Evolutionary conservation across 2,113 vertebrate genomes (phyloP).

Genomic region (Pollimyrus isidori): DNA sequence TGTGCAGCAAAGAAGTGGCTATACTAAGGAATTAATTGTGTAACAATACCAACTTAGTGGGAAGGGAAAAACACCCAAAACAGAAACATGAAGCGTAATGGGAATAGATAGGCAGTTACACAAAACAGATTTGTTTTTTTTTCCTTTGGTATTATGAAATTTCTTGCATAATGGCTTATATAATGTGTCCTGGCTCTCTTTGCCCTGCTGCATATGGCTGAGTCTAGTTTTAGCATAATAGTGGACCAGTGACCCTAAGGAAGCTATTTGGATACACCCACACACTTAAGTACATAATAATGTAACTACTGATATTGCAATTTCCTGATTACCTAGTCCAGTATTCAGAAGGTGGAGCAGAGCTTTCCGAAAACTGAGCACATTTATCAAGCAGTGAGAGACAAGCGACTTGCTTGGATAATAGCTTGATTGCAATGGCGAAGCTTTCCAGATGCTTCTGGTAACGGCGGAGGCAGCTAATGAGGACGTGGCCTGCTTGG

Average conservation of each 20-base stretch:
- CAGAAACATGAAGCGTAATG: not conserved
- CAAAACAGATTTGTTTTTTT: not conserved
- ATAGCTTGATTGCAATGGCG: not conserved
- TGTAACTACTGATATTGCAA: not conserved
- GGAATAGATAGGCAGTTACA: not conserved
- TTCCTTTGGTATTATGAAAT: not conserved
- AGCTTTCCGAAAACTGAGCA: not conserved
- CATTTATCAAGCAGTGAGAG: not conserved
- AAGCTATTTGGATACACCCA: slow-evolving; percentile 1
- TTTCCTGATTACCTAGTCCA: not conserved
- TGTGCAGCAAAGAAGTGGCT: not conserved
- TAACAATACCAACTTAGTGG: not conserved
- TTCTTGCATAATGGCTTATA: not conserved
- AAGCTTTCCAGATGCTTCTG: slow-evolving; percentile 6
- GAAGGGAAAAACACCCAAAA: not conserved
- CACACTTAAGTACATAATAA: slow-evolving; percentile 5
- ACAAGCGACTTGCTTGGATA: not conserved
- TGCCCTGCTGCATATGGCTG: not conserved
- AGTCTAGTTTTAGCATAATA: not conserved
- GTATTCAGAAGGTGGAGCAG: not conserved
- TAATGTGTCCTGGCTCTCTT: not conserved
- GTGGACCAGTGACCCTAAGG: not conserved
- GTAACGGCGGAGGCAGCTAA: not conserved
- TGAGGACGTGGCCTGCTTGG: not conserved
- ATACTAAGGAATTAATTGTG: not conserved